Evolutionary conservation across 1,140 invertebrate species (phyloP).

Genomic region (Pseudomyrmex sp.): DNA sequence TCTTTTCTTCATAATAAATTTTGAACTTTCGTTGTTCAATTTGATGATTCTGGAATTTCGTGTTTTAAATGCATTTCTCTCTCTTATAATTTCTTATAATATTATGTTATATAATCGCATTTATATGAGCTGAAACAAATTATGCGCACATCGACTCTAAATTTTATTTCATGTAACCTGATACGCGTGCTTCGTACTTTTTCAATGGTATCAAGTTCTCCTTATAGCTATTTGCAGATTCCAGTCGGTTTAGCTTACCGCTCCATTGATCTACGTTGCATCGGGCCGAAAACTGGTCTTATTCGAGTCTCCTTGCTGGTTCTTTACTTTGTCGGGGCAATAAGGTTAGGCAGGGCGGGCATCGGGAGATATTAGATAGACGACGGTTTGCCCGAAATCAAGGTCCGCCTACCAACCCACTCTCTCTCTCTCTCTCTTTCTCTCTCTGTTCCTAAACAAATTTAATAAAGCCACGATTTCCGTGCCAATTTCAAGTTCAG

Average conservation of each 20-base stretch:
- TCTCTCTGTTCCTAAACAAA: slow-evolving; percentile 81
- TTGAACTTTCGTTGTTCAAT: neutral
- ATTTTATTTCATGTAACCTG: slow-evolving; percentile 1
- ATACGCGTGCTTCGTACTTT: neutral
- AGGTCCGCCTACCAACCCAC: slow-evolving; percentile 62
- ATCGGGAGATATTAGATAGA: slow-evolving; percentile 81
- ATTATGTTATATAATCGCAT: neutral
- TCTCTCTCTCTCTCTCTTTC: slow-evolving; percentile 40
- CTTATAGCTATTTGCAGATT: slow-evolving; percentile 64
- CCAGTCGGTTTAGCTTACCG: slow-evolving; percentile 68
- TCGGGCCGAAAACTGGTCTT: slow-evolving; percentile 76
- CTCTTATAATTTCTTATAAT: neutral
- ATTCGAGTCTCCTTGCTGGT: slow-evolving; percentile 72
- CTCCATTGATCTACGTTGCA: slow-evolving; percentile 79
- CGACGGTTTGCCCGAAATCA: slow-evolving; percentile 75
- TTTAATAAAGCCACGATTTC: slow-evolving; percentile 85
- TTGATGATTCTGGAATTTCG: slow-evolving; percentile 7
- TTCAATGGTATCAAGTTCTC: neutral
- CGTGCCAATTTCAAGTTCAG: slow-evolving; percentile 78
- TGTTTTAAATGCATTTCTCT: neutral
- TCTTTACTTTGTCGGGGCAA: slow-evolving; percentile 81
- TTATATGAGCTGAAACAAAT: neutral
- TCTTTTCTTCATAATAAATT: too few relatives aligned
- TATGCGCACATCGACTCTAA: neutral
- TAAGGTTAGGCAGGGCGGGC: slow-evolving; percentile 81